Evolutionary conservation across 2,113 vertebrate genomes (phyloP), one percentile per base, ranked within the genome.

Genomic region (Lagopus leucura): DNA sequence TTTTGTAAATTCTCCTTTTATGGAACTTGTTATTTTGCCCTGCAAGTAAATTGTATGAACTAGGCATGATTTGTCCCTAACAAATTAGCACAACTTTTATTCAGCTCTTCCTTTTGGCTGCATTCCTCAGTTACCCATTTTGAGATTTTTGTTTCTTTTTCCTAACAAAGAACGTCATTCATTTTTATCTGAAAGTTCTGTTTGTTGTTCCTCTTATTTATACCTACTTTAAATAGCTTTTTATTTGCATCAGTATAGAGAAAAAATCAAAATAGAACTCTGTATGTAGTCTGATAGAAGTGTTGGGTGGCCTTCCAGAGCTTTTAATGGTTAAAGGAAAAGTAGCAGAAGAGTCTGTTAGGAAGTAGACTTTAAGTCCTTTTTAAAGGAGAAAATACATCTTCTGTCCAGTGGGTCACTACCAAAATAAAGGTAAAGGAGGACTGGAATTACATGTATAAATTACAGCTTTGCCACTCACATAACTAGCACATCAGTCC

Each of bases 151-250:
- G n/a, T 40, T 48, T 80, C 47, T 83, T 88, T 89, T 66, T 54
- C 55, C 50, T 52, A 22, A 81, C 83, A 72, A 83, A 72, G 11
- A 24, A 36, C 22, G 3, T 38, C 21, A 48, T 80, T 95, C 43
- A 38, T 80, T 88, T 91, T 83, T 30, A n/a, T 71, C 85, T 94
- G 42, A 36, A 80, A 45, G 64, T 70, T 85, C 60, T 88, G n/a
- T 47, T 82, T 89, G 38, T 92, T 88, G 70, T 38, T 32, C 27
- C 40, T 93, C 47, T 80, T 71, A 42, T 61, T 91, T 60, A 54
- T 55, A 3, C 11, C 57, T 83, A 4, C 43, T 40, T 67, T 64
- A 63, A 77, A 52, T 13, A 76, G 38, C 42, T 86, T 70, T 65
- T 83, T 50, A 20, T 64, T 81, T 81, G 22, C 27, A 16, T 55